Evolutionary conservation across 2,888 invertebrate species (phyloP).

Genomic region (Steromphala cineraria): DNA sequence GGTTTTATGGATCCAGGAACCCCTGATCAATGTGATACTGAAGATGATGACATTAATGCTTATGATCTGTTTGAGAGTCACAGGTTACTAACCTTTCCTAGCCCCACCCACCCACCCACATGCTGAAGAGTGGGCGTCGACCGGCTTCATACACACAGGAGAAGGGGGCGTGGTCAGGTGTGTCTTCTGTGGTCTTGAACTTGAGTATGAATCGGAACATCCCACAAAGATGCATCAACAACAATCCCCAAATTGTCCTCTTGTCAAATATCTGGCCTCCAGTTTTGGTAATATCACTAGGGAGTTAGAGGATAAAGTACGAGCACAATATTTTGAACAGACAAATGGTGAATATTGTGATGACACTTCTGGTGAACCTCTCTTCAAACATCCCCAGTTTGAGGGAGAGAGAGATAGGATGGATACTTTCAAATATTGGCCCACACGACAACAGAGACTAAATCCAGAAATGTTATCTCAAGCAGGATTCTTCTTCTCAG

Average conservation of each 20-base stretch:
- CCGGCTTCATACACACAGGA: not conserved
- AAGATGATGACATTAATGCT: not conserved
- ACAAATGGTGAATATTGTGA: not conserved
- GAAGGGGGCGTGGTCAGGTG: not conserved
- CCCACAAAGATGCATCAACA: not conserved
- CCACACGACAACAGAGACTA: not conserved
- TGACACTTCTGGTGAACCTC: not conserved
- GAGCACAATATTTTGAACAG: not conserved
- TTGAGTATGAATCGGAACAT: not conserved
- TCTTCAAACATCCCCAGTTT: not conserved
- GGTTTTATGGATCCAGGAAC: too few species aligned
- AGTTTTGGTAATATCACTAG: not conserved
- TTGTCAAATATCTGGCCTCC: not conserved
- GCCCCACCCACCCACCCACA: constrained; percentile 1
- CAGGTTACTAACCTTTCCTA: not conserved
- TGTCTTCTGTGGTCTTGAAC: not conserved
- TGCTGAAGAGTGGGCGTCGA: not conserved
- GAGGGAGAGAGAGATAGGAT: not conserved
- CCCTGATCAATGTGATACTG: not conserved
- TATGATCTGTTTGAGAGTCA: not conserved
- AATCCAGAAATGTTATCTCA: not conserved
- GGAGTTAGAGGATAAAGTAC: not conserved
- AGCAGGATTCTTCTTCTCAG: not conserved
- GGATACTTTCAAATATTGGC: not conserved
- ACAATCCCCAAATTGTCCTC: not conserved